These are phyloP conservation scores for Crax fasciolata DNA, from an alignment of 2,797 vertebrate species.

Conservation along the genomic window DNA sequence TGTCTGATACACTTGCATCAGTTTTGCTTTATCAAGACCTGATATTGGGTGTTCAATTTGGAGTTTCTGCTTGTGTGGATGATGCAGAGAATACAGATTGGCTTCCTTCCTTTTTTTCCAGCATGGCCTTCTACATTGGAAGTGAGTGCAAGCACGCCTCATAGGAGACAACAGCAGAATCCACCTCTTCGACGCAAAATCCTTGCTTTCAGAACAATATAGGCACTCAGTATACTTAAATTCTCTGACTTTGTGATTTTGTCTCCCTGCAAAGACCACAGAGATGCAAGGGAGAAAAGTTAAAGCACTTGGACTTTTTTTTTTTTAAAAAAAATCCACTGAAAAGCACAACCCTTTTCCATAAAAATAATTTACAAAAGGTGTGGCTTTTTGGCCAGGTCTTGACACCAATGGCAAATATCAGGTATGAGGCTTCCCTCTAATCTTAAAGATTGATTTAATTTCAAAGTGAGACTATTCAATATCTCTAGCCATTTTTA, in stretches of 20 bases:
- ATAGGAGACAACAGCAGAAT: neutral
- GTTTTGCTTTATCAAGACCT: neutral
- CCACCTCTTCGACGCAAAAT: neutral
- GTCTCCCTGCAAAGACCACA: neutral
- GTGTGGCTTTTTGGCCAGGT: neutral
- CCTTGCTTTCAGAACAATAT: accelerated
- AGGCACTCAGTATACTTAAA: accelerated
- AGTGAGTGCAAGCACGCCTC: accelerated
- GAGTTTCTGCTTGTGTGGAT: neutral
- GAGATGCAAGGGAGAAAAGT: neutral
- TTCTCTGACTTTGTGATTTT: neutral
- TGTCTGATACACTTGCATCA: neutral
- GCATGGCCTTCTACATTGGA: accelerated
- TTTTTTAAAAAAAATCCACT: neutral
- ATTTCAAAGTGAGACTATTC: neutral
- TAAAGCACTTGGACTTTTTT: neutral
- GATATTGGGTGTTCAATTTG: accelerated
- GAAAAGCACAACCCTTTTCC: neutral
- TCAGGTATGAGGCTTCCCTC: neutral
- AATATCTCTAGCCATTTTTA: neutral
- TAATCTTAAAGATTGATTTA: neutral
- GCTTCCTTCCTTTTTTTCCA: accelerated
- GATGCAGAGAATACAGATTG: accelerated
- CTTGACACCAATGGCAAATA: neutral
- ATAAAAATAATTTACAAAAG: neutral